phyloP scores from a whole-genome alignment of 23 tunicate species.

The Trididemnum nubilum region DNA sequence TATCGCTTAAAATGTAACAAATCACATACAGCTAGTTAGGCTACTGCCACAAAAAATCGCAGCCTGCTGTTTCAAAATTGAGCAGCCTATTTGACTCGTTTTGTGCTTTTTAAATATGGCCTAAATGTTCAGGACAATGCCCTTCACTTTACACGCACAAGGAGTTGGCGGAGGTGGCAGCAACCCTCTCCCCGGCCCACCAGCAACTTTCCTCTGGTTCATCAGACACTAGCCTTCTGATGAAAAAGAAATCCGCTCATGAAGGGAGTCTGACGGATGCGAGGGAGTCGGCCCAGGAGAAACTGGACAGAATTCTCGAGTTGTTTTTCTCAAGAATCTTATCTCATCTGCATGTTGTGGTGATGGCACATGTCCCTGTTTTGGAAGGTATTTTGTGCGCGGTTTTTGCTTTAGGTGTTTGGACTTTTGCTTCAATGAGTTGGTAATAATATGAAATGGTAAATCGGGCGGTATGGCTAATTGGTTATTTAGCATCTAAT shows the following conservation, averaged over 20 bases:
- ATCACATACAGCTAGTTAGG: no score
- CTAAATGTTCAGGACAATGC: constrained; percentile 75
- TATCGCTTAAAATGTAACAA: no score
- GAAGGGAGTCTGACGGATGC: background rate
- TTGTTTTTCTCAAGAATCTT: constrained; percentile 50
- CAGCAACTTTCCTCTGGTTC: background rate
- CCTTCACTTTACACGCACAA: constrained; percentile 67
- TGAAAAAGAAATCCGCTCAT: background rate
- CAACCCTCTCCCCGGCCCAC: constrained; percentile 40
- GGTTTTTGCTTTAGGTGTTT: background rate
- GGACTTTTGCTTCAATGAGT: no score
- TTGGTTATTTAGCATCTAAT: no score
- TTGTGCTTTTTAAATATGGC: no score
- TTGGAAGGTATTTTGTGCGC: constrained; percentile 51
- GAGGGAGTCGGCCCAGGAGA: constrained; percentile 44
- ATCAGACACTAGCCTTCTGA: background rate
- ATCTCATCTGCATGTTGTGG: constrained; percentile 63
- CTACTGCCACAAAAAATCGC: no score
- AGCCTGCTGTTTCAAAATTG: no score
- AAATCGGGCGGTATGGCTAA: no score
- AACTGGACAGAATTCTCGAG: constrained; percentile 61
- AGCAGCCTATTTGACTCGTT: no score
- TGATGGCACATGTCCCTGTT: constrained; percentile 45
- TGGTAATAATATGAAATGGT: no score
- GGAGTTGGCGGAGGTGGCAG: constrained; percentile 71